Percentiles rank a stretch among this genome's conserved stretches.
Conservation (phyloP, 2,113 vertebrate genomes). For the Pao palembangensis region DNA sequence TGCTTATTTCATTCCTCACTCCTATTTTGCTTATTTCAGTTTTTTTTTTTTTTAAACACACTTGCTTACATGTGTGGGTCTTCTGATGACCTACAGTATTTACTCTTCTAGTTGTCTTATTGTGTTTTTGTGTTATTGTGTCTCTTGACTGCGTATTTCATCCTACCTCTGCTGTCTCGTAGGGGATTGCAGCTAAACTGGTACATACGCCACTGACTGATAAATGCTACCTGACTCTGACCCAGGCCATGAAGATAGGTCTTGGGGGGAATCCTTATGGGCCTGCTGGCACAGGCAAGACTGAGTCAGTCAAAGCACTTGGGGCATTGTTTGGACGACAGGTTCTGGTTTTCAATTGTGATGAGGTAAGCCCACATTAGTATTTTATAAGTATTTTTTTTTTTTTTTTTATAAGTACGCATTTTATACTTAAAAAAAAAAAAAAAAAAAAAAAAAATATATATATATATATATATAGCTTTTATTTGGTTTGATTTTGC, state of each 20-base stretch:
- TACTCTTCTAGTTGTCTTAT: background rate
- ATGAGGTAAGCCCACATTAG: slow-evolving; percentile 91
- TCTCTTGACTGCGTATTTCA: background rate
- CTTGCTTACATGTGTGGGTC: background rate
- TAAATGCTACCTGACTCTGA: slow-evolving; percentile 96
- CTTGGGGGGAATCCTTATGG: slow-evolving; percentile 97
- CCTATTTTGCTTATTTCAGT: slow-evolving; percentile 17
- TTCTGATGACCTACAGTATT: slow-evolving; percentile 19
- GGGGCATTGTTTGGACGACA: slow-evolving; percentile 94
- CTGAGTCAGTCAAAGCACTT: slow-evolving; percentile 95
- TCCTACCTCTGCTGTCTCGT: slow-evolving; percentile 15
- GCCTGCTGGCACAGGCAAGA: slow-evolving; percentile 96
- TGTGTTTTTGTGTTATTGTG: no score
- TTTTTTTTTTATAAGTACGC: no score
- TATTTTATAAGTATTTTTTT: no score
- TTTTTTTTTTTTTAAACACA: background rate
- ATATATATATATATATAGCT: no score
- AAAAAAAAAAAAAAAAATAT: no score
- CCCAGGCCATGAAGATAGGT: slow-evolving; percentile 96
- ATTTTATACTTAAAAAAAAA: no score
- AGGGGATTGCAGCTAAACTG: slow-evolving; percentile 95
- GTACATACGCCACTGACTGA: slow-evolving; percentile 96
- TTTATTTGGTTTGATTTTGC: no score
- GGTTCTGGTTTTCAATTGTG: slow-evolving; percentile 98
- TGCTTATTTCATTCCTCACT: no score